Base-by-base conservation (phyloP, 2,888 invertebrate species). In the Antheraea yamamai region DNA sequence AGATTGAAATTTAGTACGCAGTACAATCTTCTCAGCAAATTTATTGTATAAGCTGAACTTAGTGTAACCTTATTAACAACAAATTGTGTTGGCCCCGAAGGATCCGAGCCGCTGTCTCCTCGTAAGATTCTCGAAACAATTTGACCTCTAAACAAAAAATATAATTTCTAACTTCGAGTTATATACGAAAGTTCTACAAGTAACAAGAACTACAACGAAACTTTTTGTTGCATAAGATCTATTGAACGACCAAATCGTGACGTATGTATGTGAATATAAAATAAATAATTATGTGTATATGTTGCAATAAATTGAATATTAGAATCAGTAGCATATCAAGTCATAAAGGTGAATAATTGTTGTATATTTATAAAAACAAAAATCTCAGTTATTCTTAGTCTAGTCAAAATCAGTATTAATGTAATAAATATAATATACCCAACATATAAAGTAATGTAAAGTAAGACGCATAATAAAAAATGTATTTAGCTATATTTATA, bases 301-400 rank as follows among this genome's bases (percentile, higher is more conserved):
- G 12, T 47, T 47, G 47, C 30, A 66, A 30, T 66, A 20, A 66
- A 30, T 30, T 26, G 14, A 66, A 6, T 16, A 26, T 66, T 66
- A 1, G 77, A 81, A 80, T 83, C 76, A 78, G 84, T 89, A 89
- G 89, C 91, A 91, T 91, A 91, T 91, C 91, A 89, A 79, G 80
- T 80, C 76, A 30, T 58, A 61, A 14, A 68, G 3, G 68, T 72
- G 39, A 61, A 26, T 72, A 61, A 81, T 80, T 81, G 77, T 78
- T 47, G 55, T 74, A 77, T n/a, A 80, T 81, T 84, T 85, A 84
- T 85, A 85, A 86, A 55, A 88, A 86, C 78, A 81, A 75, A 75
- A 80, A 77, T 82, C 76, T 81, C 81, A 80, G 47, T 47, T 47
- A 61, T 26, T 73, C 47, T 72, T 10, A 73, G 7, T 52, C 66